phyloP scores from a whole-genome alignment of 2,888 invertebrate species.

The Ophion ventricosus region DNA sequence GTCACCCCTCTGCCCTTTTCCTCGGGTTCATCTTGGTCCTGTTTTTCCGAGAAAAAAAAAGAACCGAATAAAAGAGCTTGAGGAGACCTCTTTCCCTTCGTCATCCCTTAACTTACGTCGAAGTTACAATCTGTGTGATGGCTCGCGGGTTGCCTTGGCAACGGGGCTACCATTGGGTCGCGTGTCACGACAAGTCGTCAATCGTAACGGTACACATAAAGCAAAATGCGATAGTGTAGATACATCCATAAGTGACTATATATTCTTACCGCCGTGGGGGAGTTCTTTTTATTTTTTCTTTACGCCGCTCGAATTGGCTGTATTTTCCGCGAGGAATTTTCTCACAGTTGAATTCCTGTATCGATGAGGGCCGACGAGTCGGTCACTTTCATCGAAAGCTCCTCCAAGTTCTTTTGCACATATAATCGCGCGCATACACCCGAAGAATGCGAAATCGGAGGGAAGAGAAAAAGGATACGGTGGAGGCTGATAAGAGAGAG shows the following conservation, averaged over 20 bases:
- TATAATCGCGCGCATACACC: conserved; percentile 65
- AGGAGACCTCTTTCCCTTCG: conserved; percentile 76
- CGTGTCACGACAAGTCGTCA: conserved; percentile 78
- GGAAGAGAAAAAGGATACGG: conserved; percentile 27
- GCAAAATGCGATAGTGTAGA: conserved; percentile 11
- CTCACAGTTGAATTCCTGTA: background rate
- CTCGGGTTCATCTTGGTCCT: conserved; percentile 26
- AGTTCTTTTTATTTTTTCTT: conserved; percentile 24
- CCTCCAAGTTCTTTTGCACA: conserved; percentile 42
- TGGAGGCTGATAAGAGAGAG: conserved; percentile 17
- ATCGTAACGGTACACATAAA: conserved; percentile 63
- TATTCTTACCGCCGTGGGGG: background rate
- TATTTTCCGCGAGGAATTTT: background rate
- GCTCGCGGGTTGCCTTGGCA: conserved; percentile 81
- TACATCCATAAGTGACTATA: conserved; percentile 35
- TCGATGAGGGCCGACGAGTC: conserved; percentile 24
- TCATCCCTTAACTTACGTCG: background rate
- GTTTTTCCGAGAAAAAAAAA: conserved; percentile 53
- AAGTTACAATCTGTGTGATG: conserved; percentile 78
- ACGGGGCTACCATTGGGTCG: conserved; percentile 79
- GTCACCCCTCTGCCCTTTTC: conserved; percentile 25
- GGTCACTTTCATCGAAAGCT: conserved; percentile 44
- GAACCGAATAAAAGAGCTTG: conserved; percentile 58
- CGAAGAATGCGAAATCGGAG: conserved; percentile 60
- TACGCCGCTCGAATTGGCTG: conserved; percentile 25